A percentile compares a stretch with the other conserved stretches of the same genome.
Evolutionary conservation across 1,140 invertebrate species (phyloP).

Genomic region (Rhagoletis pomonella): DNA sequence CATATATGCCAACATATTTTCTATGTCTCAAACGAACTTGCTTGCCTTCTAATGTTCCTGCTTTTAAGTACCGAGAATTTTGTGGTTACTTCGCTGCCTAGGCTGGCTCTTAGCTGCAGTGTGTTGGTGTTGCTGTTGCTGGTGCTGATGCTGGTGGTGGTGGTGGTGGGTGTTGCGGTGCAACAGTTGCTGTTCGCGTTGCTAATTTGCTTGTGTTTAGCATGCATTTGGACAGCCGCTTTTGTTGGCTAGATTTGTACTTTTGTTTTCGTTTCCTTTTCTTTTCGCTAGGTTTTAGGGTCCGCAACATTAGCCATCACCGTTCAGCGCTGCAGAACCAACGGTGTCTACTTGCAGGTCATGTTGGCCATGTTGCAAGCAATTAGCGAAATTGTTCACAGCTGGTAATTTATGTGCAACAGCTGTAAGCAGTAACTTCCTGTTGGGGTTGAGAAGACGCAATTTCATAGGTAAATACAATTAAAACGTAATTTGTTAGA

Average conservation of each 20-base stretch:
- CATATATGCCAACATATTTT: background rate
- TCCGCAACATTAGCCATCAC: background rate
- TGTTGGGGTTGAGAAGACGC: background rate
- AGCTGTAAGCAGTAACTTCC: constrained; percentile 47
- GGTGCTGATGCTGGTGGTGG: background rate
- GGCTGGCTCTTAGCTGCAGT: background rate
- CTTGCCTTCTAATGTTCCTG: constrained; percentile 11
- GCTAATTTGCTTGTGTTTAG: constrained; percentile 42
- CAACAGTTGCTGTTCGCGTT: background rate
- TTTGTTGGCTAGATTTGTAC: constrained; percentile 8
- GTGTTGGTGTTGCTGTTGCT: background rate
- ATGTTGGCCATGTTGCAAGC: constrained; percentile 44
- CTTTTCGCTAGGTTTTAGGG: background rate
- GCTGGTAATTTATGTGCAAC: constrained; percentile 50
- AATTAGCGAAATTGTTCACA: constrained; percentile 50
- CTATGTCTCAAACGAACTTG: constrained; percentile 15
- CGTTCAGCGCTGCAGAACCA: background rate
- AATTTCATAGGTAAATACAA: background rate
- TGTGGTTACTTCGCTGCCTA: background rate
- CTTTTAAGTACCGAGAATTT: background rate
- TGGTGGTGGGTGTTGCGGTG: background rate
- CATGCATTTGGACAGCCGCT: constrained; percentile 15
- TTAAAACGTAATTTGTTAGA: background rate
- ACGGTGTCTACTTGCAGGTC: background rate
- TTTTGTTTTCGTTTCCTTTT: constrained; percentile 36